phyloP scores from a whole-genome alignment of 2,113 vertebrate species.

The Phaethornis superciliosus region DNA sequence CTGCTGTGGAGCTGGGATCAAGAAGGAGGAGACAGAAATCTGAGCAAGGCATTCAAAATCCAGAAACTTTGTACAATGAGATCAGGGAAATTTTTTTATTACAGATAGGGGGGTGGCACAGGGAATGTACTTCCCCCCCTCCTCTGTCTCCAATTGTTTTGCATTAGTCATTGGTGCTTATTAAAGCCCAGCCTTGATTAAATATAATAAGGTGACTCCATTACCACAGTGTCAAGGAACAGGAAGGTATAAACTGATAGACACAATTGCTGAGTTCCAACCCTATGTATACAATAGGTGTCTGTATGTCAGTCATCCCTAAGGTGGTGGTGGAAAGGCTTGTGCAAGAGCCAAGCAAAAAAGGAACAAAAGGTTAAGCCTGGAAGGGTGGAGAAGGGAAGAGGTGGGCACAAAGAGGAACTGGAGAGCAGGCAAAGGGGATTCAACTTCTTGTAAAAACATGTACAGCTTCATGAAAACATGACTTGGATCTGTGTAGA shows the following conservation, averaged over 20 bases:
- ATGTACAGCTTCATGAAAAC: not conserved
- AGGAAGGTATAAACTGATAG: not conserved
- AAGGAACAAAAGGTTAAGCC: not conserved
- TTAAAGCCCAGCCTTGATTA: constrained; percentile 38
- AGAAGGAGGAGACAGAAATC: not conserved
- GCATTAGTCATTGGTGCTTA: constrained; percentile 18
- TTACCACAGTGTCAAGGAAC: constrained; percentile 1
- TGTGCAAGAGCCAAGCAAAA: not conserved
- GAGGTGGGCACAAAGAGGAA: not conserved
- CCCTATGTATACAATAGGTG: not conserved
- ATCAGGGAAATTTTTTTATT: not conserved
- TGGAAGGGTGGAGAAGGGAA: not conserved
- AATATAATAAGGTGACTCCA: not conserved
- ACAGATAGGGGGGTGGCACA: not conserved
- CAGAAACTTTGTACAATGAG: not conserved
- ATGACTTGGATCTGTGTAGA: not conserved
- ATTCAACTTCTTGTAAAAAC: not conserved
- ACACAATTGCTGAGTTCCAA: fast-evolving
- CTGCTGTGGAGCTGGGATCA: not conserved
- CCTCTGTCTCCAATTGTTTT: not conserved
- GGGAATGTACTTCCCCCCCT: not conserved
- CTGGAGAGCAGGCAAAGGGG: not conserved
- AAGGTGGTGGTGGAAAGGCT: not conserved
- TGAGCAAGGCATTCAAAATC: not conserved
- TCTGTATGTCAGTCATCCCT: not conserved